Base-by-base conservation (phyloP, 1,140 invertebrate species). In the Neocloeon triangulifer region DNA sequence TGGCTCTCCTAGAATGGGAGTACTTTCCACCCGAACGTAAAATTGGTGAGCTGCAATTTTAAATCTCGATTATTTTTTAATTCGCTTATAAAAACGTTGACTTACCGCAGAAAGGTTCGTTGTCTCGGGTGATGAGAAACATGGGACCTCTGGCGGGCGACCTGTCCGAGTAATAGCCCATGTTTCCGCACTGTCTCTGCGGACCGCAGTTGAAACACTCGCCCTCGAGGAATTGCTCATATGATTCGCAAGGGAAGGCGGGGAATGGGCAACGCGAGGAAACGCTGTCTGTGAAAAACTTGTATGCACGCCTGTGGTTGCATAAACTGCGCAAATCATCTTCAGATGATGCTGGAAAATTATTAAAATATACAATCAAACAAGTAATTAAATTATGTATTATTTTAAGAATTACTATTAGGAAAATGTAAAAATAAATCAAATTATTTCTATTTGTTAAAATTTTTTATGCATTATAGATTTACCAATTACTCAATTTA, bases 261-360 rank as follows among this genome's bases (percentile, higher is more conserved):
- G 80, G 81, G 49, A 91, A 89, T 37, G 73, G 69, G 46, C 85
- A 91, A 34, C 75, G 67, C 0, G 80, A 78, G 3, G 75, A 78
- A n/a, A 91, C 73, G 1, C 80, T 86, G 48, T 92, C 82, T 0
- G 82, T 86, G 52, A 89, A 92, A 48, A 89, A 77, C 45, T 88
- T 86, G 53, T 89, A 89, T 0, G 85, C 84, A 16, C 84, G 58
- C 1, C 85, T 61, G 52, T 92, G 85, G 50, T 92, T 89, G 55
- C 85, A 91, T 33, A 91, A 49, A 19, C 77, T 82, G 29, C 82
- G 65, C 27, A 81, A 82, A 50, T 86, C 81, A 3, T 73, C 65
- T n/a, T 76, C 65, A 8, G 73, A 72, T 25, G 72, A 64, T 42
- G 62, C 58, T 44, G 57, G 25, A 53, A 34, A 15, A 19, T 19